Evolutionary conservation across 2,113 vertebrate genomes (phyloP).

Genomic region (Lepisosteus oculatus): DNA sequence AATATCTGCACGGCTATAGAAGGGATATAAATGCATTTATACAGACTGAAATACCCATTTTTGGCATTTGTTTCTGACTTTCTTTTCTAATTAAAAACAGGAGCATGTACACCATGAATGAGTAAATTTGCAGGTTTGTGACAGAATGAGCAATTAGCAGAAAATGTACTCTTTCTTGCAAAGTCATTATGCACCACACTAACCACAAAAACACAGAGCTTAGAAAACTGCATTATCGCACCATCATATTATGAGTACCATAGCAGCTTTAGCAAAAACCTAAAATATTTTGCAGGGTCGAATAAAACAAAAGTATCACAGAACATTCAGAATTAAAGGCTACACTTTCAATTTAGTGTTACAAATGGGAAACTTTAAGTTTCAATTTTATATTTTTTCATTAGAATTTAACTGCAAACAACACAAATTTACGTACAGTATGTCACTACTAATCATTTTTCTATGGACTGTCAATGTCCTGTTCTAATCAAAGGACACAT

Average conservation of each 20-base stretch:
- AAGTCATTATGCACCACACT: conserved; percentile 57
- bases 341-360: too few species aligned
- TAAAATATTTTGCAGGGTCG: too few species aligned
- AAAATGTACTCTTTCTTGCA: conserved; percentile 56
- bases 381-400: too few species aligned
- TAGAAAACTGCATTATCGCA: conserved; percentile 50
- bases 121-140: conserved; percentile 57
- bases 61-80: conserved; percentile 35
- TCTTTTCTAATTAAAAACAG: conserved; percentile 54
- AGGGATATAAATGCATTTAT: conserved; percentile 20
- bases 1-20: not conserved
- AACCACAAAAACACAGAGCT: conserved; percentile 51
- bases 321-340: too few species aligned
- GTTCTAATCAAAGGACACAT: too few species aligned
- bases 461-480: too few species aligned
- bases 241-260: conserved; percentile 44
- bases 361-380: too few species aligned
- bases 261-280: conserved; percentile 46
- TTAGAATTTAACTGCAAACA: too few species aligned
- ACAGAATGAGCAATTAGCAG: conserved; percentile 61
- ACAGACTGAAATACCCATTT: not conserved
- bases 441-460: too few species aligned
- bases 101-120: conserved; percentile 47
- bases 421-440: too few species aligned
- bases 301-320: too few species aligned